These are phyloP conservation scores for Amyelois transitella DNA, from an alignment of 1,140 invertebrate species.

Conservation along the genomic window DNA sequence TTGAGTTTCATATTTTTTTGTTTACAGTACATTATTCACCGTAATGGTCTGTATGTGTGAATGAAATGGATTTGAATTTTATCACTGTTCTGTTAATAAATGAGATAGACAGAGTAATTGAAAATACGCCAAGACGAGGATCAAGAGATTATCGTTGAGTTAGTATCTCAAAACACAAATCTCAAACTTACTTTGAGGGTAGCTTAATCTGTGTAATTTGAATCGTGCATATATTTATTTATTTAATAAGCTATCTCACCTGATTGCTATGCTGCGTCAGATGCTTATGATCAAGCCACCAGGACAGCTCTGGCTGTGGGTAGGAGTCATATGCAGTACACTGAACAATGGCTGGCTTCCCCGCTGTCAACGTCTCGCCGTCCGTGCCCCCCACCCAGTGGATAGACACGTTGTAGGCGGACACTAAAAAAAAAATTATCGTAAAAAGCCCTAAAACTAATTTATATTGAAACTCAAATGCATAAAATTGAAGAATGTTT, in stretches of 20 bases:
- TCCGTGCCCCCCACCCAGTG: conserved; percentile 65
- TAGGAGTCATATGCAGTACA: conserved; percentile 86
- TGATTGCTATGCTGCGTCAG: conserved; percentile 66
- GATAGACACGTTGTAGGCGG: conserved; percentile 84
- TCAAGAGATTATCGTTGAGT: too few relatives aligned
- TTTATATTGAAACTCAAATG: background rate
- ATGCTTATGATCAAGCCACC: conserved; percentile 82
- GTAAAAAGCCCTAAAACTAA: background rate
- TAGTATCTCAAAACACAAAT: too few relatives aligned
- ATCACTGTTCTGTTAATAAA: too few relatives aligned
- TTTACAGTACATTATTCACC: background rate
- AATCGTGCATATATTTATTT: too few relatives aligned
- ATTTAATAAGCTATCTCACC: conserved; percentile 31
- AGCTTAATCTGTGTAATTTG: too few relatives aligned
- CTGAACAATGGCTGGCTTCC: conserved; percentile 82
- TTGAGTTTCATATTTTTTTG: background rate
- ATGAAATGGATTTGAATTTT: background rate
- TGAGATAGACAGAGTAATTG: too few relatives aligned
- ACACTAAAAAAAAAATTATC: conserved; percentile 76
- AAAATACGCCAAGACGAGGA: too few relatives aligned
- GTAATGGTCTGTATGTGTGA: background rate
- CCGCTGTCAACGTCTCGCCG: conserved; percentile 85
- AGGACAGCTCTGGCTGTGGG: conserved; percentile 85
- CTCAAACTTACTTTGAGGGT: too few relatives aligned
- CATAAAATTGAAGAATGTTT: too few relatives aligned